These are phyloP conservation scores for Tragelaphus buxtoni DNA, from an alignment of 2,113 vertebrate genomes.

Conservation along the genomic window DNA sequence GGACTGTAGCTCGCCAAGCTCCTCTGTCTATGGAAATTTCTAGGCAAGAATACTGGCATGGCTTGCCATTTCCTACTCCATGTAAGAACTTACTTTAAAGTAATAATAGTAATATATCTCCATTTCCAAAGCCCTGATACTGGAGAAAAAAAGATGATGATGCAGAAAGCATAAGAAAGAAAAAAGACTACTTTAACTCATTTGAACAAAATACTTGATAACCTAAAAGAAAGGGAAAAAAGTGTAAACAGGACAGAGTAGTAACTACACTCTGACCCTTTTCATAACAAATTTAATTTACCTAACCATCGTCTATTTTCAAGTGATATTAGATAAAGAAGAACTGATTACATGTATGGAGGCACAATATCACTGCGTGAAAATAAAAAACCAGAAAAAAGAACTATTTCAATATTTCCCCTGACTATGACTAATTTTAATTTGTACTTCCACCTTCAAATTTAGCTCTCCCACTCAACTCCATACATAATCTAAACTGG, in stretches of 20 bases:
- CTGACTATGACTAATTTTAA: not conserved
- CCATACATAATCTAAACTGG: not conserved
- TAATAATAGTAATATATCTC: not conserved
- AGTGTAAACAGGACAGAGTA: not conserved
- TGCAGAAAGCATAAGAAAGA: not conserved
- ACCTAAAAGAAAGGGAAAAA: not conserved
- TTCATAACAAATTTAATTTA: not conserved
- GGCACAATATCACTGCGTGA: not conserved
- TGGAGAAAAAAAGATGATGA: not conserved
- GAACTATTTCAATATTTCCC: not conserved
- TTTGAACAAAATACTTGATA: constrained; percentile 8
- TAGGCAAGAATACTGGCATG: not conserved
- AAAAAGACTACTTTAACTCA: not conserved
- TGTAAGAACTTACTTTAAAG: constrained; percentile 11
- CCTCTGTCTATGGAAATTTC: not conserved
- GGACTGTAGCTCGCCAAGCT: not conserved
- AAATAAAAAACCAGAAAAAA: not conserved
- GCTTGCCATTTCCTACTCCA: not conserved
- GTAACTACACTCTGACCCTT: not conserved
- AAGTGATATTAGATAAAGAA: not conserved
- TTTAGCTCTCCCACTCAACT: not conserved
- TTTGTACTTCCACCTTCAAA: not conserved
- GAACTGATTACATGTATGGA: not conserved
- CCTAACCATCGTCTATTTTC: not conserved
- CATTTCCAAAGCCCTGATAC: constrained; percentile 1